Percentiles rank a stretch among this genome's conserved stretches.
These are phyloP conservation scores for Apamea monoglypha DNA, from an alignment of 2,888 invertebrate species.

Conservation along the genomic window DNA sequence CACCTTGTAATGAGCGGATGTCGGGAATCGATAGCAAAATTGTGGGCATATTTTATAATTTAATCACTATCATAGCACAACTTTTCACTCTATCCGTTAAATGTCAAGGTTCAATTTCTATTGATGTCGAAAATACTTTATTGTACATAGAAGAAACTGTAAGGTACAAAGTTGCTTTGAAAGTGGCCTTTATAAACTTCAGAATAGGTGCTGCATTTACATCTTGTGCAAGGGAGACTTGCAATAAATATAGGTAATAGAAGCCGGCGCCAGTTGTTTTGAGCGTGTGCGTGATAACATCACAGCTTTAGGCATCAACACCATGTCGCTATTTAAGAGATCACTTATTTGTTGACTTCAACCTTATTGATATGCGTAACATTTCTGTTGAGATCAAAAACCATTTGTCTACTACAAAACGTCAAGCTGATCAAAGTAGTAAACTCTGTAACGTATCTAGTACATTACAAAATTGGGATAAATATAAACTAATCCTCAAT, in stretches of 20 bases:
- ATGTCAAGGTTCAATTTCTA: conserved; percentile 71
- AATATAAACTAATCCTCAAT: conserved; percentile 44
- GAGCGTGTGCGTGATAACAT: conserved; percentile 84
- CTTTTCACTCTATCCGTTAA: conserved; percentile 66
- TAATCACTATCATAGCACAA: conserved; percentile 63
- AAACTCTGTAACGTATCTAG: conserved; percentile 46
- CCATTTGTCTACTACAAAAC: conserved; percentile 48
- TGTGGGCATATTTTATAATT: conserved; percentile 86
- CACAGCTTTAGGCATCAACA: conserved; percentile 81
- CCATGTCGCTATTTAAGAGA: conserved; percentile 77
- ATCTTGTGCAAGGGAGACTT: conserved; percentile 78
- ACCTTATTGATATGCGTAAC: conserved; percentile 52
- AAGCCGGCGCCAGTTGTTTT: conserved; percentile 84
- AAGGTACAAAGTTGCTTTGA: conserved; percentile 77
- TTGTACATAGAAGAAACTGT: conserved; percentile 73
- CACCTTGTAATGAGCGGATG: conserved; percentile 89
- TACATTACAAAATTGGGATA: conserved; percentile 48
- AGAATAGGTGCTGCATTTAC: conserved; percentile 80
- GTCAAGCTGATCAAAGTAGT: conserved; percentile 52
- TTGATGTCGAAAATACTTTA: conserved; percentile 66
- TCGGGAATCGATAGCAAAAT: conserved; percentile 88
- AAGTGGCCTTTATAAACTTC: conserved; percentile 79
- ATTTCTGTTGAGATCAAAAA: conserved; percentile 48
- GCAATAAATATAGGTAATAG: conserved; percentile 82
- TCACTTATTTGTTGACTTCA: conserved; percentile 69